phyloP scores from a whole-genome alignment of 2,113 vertebrate species.

The Pterocles burchelli region DNA sequence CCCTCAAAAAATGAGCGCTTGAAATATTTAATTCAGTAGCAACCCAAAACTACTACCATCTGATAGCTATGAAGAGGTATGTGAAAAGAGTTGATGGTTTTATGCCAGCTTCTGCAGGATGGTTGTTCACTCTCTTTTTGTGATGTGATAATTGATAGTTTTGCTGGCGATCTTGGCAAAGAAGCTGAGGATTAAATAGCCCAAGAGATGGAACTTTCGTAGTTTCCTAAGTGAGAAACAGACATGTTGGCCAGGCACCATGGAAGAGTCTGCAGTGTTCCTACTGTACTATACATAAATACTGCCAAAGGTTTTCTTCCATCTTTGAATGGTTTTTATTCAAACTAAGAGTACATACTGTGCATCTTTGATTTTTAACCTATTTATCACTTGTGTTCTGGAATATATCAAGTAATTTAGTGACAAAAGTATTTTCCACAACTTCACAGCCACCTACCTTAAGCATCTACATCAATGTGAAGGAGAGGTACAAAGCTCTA shows the following conservation, averaged over 20 bases:
- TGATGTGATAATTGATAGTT: slow-evolving; percentile 67
- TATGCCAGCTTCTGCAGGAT: slow-evolving; percentile 50
- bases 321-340: neutral
- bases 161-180: slow-evolving; percentile 57
- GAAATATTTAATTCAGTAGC: slow-evolving; percentile 27
- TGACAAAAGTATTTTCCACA: neutral
- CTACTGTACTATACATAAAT: neutral
- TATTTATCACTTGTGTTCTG: neutral
- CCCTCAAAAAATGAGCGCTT: neutral
- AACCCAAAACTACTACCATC: slow-evolving; percentile 40
- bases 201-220: slow-evolving; percentile 43
- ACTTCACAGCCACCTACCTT: neutral
- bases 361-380: neutral
- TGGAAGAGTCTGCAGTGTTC: neutral
- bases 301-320: neutral
- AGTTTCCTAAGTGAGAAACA: slow-evolving; percentile 48
- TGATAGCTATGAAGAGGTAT: slow-evolving; percentile 52
- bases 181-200: slow-evolving; percentile 48
- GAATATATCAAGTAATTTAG: neutral
- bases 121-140: slow-evolving; percentile 52
- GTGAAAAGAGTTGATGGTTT: slow-evolving; percentile 34
- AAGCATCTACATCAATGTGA: neutral
- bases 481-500: neutral
- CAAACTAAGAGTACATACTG: neutral
- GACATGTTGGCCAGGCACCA: slow-evolving; percentile 15